phyloP scores from a whole-genome alignment of 2,888 invertebrate genomes.

The Agrypnus murinus region DNA sequence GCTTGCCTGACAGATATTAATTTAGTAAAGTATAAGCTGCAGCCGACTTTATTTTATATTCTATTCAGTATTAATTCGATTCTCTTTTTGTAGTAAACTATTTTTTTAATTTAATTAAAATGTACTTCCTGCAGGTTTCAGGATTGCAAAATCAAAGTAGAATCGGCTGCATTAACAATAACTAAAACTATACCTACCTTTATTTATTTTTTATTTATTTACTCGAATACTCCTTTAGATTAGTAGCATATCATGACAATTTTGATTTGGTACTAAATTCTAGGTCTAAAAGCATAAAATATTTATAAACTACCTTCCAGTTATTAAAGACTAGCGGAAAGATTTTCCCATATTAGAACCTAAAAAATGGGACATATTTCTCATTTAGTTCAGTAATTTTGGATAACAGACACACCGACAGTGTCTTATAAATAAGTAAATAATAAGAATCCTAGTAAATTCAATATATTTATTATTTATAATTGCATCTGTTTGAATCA shows the following conservation, averaged over 20 bases:
- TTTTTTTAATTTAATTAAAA: no score
- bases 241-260: conserved; percentile 14
- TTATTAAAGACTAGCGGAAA: neutral
- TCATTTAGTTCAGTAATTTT: neutral
- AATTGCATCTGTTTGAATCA: neutral
- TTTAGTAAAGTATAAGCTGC: neutral
- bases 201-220: neutral
- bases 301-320: conserved; percentile 22
- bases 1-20: neutral
- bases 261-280: neutral
- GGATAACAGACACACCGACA: conserved; percentile 23
- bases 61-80: no score
- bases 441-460: conserved; percentile 12
- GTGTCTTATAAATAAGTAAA: conserved; percentile 25
- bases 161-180: no score
- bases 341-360: neutral
- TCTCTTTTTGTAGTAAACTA: no score
- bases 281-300: no score
- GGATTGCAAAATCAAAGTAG: no score
- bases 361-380: neutral
- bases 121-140: no score
- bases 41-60: neutral
- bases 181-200: no score
- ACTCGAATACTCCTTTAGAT: neutral
- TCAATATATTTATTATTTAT: conserved; percentile 21